These are phyloP conservation scores for Scyliorhinus canicula DNA, from an alignment of 2,797 vertebrate genomes.

Conservation along the genomic window DNA sequence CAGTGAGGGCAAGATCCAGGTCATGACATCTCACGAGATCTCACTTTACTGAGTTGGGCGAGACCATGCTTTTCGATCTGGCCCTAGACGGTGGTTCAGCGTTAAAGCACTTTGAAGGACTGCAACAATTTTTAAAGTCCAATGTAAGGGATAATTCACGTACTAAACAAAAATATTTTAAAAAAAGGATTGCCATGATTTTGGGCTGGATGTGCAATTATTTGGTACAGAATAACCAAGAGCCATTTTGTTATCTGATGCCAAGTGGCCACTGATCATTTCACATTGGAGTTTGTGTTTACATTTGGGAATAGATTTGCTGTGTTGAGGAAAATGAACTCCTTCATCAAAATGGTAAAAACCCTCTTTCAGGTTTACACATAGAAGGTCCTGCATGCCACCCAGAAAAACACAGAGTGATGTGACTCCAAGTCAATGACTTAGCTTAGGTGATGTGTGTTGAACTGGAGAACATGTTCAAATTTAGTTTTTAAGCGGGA, in stretches of 20 bases:
- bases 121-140: too few relatives aligned
- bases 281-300: too few relatives aligned
- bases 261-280: too few relatives aligned
- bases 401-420: not conserved
- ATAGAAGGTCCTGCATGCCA: not conserved
- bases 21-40: too few relatives aligned
- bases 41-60: too few relatives aligned
- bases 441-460: not conserved
- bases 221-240: not conserved
- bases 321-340: not conserved
- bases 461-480: not conserved
- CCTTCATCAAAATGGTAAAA: not conserved
- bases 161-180: too few relatives aligned
- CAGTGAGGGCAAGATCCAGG: too few relatives aligned
- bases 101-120: not conserved
- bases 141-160: too few relatives aligned
- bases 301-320: not conserved
- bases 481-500: not conserved
- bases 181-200: not conserved
- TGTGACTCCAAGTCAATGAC: not conserved
- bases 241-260: not conserved
- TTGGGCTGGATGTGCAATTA: not conserved
- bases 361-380: not conserved
- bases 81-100: not conserved
- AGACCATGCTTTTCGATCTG: too few relatives aligned